A percentile compares a stretch with the other conserved stretches of the same genome.
These are phyloP conservation scores for Megalops atlanticus DNA, from an alignment of 2,113 vertebrate species.

Conservation along the genomic window DNA sequence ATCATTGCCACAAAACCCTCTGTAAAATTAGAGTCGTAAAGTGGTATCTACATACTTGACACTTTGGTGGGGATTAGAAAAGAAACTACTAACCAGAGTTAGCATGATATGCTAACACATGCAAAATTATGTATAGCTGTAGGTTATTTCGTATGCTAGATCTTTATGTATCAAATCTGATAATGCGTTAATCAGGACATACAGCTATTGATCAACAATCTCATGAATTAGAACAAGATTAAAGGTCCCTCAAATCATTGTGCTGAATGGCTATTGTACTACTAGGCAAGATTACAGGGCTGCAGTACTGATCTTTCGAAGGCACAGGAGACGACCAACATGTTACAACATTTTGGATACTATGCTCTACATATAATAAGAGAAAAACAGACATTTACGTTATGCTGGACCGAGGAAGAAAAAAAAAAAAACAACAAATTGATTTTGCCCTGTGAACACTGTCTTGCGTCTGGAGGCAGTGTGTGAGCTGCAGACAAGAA, in stretches of 20 bases:
- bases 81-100: too few relatives aligned
- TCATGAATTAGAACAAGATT: slow-evolving; percentile 1
- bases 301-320: slow-evolving; percentile 56
- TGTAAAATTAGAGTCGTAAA: too few relatives aligned
- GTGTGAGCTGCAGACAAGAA: slow-evolving; percentile 41
- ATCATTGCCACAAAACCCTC: too few relatives aligned
- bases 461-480: slow-evolving; percentile 20
- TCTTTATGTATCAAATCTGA: too few relatives aligned
- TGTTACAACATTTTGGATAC: too few relatives aligned
- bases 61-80: too few relatives aligned
- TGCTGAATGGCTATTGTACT: slow-evolving; percentile 43
- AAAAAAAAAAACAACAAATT: neutral
- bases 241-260: neutral
- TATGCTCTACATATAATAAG: too few relatives aligned
- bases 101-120: too few relatives aligned
- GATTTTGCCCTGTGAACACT: neutral
- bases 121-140: too few relatives aligned
- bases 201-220: neutral
- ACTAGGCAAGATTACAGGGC: slow-evolving; percentile 44
- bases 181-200: neutral
- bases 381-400: neutral
- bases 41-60: too few relatives aligned
- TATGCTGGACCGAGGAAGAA: neutral
- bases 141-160: too few relatives aligned
- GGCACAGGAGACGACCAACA: slow-evolving; percentile 53